phyloP scores from a whole-genome alignment of 2,888 invertebrate genomes.

The Bedellia somnulentella region DNA sequence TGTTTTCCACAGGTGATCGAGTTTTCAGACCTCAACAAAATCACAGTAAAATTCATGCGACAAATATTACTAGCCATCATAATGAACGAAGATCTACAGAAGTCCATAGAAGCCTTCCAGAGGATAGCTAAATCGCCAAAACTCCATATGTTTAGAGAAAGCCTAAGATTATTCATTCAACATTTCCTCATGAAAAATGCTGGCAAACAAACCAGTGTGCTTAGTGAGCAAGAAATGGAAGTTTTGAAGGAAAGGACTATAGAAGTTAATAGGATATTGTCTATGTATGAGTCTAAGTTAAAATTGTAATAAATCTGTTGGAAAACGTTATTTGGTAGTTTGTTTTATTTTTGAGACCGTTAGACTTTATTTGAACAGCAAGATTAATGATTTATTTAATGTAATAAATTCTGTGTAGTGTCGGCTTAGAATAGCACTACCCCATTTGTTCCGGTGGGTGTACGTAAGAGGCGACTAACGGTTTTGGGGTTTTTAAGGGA shows the following conservation, averaged over 20 bases:
- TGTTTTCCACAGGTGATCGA: conserved; percentile 70
- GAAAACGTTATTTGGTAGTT: background rate
- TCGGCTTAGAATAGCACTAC: too few relatives aligned
- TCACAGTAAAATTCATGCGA: conserved; percentile 76
- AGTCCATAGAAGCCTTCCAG: conserved; percentile 67
- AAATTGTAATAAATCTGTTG: conserved; percentile 19
- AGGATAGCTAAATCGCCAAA: conserved; percentile 73
- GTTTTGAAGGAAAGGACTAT: conserved; percentile 56
- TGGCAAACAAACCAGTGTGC: conserved; percentile 34
- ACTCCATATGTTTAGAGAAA: conserved; percentile 79
- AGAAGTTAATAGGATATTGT: conserved; percentile 68
- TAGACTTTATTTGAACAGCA: too few relatives aligned
- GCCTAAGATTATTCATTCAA: conserved; percentile 80
- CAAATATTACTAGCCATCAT: conserved; percentile 76
- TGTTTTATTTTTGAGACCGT: background rate
- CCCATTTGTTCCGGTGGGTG: too few relatives aligned
- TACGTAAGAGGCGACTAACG: too few relatives aligned
- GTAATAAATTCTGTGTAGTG: too few relatives aligned
- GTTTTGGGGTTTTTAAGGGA: too few relatives aligned
- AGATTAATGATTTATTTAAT: too few relatives aligned
- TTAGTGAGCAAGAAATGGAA: conserved; percentile 30
- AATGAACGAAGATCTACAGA: conserved; percentile 64
- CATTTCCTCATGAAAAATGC: conserved; percentile 78
- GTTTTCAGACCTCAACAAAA: conserved; percentile 82
- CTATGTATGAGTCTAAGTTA: conserved; percentile 44